Evolutionary conservation across 2,797 vertebrate species (phyloP).

Genomic region (Merluccius polli): DNA sequence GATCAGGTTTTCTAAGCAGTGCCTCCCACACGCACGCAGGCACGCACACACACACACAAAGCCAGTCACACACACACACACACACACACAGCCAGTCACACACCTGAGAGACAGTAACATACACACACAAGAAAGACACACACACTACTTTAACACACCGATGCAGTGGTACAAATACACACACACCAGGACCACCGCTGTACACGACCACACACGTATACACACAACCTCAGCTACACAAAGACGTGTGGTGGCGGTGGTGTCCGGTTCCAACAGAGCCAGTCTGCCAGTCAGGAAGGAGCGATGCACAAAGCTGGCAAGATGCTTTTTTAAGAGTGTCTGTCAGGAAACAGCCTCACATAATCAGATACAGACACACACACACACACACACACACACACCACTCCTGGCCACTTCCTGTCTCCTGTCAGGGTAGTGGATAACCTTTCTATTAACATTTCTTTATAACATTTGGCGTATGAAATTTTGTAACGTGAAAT

Average conservation of each 20-base stretch:
- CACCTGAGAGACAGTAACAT: too few species aligned
- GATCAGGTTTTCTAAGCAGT: constrained; percentile 30
- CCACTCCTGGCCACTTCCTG: neutral
- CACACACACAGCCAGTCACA: neutral
- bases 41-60: constrained; percentile 14
- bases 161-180: constrained; percentile 16
- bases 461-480: too few species aligned
- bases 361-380: constrained; percentile 6
- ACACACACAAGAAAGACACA: constrained; percentile 8
- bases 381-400: constrained; percentile 6
- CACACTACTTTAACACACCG: neutral
- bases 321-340: neutral
- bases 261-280: neutral
- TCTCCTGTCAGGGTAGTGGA: neutral
- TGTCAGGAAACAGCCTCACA: neutral
- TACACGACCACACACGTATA: neutral
- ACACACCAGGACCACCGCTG: neutral
- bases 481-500: too few species aligned
- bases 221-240: neutral
- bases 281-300: neutral
- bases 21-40: neutral
- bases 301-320: neutral
- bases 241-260: neutral
- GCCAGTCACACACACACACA: constrained; percentile 5
- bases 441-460: too few species aligned